Evolutionary conservation across 2,888 invertebrate species (phyloP), one percentile per base, ranked within the genome.

Genomic region (Liodrosophila aerea): DNA sequence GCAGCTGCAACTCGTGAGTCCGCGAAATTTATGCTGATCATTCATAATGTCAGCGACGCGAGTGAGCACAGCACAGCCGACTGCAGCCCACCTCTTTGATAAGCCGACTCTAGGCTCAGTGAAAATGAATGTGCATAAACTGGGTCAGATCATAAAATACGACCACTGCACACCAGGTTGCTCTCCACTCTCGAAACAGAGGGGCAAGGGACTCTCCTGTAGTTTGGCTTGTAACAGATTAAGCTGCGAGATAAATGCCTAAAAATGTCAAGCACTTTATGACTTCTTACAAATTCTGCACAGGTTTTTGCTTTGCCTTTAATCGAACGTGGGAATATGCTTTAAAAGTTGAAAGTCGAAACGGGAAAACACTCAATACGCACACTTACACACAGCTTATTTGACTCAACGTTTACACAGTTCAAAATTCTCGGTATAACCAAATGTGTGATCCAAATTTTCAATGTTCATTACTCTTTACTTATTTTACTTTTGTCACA

Each of bases 11-110:
- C 51, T 66, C 67, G 85, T 34, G 54, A 61, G 65, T 64, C 53
- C 80, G 78, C 73, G 85, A 78, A 82, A 82, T 82, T 82, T 82
- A 82, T 82, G 85, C 82, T 86, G 86, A 82, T 82, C 82, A 86
- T 82, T 82, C 86, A 82, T 82, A 82, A 86, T 82, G 86, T 82
- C 76, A 84, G 82, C 66, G 82, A 68, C 57, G 65, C 64, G 63
- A 62, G 61, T 57, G 49, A 54, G 7, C 43, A n/a, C 34, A 12
- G 12, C 34, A 15, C 12, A 12, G 18, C 37, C 31, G n/a, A n/a
- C 16, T 3, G 7, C 29, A 7, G 9, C 37, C 15, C 8, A 2
- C 13, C 34, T 22, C 43, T 49, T 41, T 36, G 43, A 31, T 34
- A 44, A 39, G 43, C 61, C 31, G 36, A 53, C 57, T 56, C 64